A percentile compares a stretch with the other conserved stretches of the same genome.
phyloP scores from a whole-genome alignment of 2,797 vertebrate genomes.

The Pseudocheirus occidentalis region DNA sequence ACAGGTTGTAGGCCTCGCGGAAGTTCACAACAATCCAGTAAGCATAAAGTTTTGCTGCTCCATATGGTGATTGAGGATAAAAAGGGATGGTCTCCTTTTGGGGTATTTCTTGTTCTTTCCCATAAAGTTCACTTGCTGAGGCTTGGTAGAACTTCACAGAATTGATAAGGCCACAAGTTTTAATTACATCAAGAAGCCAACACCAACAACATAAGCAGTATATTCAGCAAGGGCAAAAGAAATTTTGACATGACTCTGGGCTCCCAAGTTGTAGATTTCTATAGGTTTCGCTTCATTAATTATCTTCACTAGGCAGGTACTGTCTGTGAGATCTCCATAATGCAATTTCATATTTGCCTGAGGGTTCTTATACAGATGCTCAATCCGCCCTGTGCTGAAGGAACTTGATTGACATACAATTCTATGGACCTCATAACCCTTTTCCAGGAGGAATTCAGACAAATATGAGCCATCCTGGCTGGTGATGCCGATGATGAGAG shows the following conservation, averaged over 20 bases:
- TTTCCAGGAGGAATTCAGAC: no score
- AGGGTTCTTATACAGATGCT: no score
- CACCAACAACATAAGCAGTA: slow-evolving; percentile 96
- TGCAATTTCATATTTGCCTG: slow-evolving; percentile 99
- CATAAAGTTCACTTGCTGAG: slow-evolving; percentile 97
- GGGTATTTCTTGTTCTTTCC: slow-evolving; percentile 98
- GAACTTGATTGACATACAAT: no score
- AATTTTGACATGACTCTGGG: slow-evolving; percentile 99
- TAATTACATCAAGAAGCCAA: slow-evolving; percentile 96
- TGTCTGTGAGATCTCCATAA: slow-evolving; percentile 98
- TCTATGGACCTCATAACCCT: no score
- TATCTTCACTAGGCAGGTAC: slow-evolving; percentile 99
- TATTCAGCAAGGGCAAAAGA: slow-evolving; percentile 99
- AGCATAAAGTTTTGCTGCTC: slow-evolving; percentile 97
- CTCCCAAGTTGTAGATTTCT: slow-evolving; percentile 99
- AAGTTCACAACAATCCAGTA: slow-evolving; percentile 99
- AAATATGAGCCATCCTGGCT: no score
- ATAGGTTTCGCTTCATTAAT: slow-evolving; percentile 96
- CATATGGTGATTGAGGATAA: slow-evolving; percentile 97
- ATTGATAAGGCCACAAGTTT: slow-evolving; percentile 95
- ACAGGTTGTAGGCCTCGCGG: slow-evolving; percentile 97
- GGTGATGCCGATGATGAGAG: slow-evolving; percentile 84
- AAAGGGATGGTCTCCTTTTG: slow-evolving; percentile 98
- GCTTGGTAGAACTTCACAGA: slow-evolving; percentile 97
- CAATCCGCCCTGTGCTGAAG: no score